Percentiles rank a stretch among this genome's conserved stretches.
These are phyloP conservation scores for Anhinga rufa DNA, from an alignment of 2,113 vertebrate genomes.

Conservation along the genomic window DNA sequence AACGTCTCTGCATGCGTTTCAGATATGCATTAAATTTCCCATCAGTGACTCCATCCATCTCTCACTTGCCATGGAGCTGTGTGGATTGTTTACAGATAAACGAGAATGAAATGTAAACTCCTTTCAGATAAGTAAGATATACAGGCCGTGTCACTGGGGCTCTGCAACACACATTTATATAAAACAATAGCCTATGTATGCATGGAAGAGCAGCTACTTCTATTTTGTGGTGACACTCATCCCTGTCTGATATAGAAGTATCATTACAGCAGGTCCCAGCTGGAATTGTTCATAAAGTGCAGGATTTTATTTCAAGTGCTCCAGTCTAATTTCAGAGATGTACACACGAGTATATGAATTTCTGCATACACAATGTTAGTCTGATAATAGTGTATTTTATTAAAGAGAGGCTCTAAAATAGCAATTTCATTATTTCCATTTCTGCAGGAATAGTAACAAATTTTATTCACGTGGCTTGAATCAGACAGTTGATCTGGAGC, in stretches of 20 bases:
- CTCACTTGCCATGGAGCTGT: background rate
- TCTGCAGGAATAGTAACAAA: background rate
- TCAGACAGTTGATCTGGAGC: background rate
- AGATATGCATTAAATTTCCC: background rate
- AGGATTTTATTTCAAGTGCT: slow-evolving; percentile 23
- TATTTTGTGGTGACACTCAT: background rate
- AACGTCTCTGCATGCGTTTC: background rate
- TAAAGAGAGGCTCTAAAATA: background rate
- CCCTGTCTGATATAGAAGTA: background rate
- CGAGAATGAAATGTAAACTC: slow-evolving; percentile 12
- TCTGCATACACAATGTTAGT: background rate
- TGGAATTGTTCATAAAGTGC: background rate
- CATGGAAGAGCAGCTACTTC: background rate
- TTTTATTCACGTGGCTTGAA: background rate
- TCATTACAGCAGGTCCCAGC: background rate
- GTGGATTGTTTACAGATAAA: slow-evolving; percentile 23
- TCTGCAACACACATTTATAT: background rate
- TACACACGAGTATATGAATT: background rate
- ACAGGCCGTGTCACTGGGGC: background rate
- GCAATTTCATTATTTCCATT: background rate
- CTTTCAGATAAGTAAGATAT: background rate
- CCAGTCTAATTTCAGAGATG: slow-evolving; percentile 27
- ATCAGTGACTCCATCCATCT: slow-evolving; percentile 22
- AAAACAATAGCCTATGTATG: background rate
- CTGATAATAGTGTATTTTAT: background rate